A percentile compares a stretch with the other conserved stretches of the same genome.
These are phyloP conservation scores for Hyperoplus immaculatus DNA, from an alignment of 2,797 vertebrate species.

Conservation along the genomic window DNA sequence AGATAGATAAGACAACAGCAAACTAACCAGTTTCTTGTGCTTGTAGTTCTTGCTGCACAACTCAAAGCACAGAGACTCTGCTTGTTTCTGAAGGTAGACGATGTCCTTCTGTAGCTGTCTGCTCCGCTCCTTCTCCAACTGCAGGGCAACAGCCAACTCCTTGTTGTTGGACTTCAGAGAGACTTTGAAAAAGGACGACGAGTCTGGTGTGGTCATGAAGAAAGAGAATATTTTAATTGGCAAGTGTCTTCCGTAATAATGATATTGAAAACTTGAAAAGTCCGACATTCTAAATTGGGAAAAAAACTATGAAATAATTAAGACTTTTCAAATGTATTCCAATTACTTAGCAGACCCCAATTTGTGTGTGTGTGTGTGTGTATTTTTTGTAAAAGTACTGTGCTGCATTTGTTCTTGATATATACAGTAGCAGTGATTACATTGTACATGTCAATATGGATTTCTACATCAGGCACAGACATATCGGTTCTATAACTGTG, in stretches of 20 bases:
- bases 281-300: neutral
- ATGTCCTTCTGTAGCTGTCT: slow-evolving; percentile 73
- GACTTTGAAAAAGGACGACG: slow-evolving; percentile 86
- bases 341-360: too few species aligned
- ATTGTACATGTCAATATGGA: too few species aligned
- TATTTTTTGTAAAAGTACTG: too few species aligned
- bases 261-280: neutral
- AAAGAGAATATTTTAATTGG: neutral
- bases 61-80: slow-evolving; percentile 76
- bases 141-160: slow-evolving; percentile 81
- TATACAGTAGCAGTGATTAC: neutral
- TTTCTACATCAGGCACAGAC: neutral
- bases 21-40: slow-evolving; percentile 82
- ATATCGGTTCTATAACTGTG: neutral
- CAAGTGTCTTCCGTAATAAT: neutral
- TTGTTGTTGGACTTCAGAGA: slow-evolving; percentile 87
- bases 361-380: too few species aligned
- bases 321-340: too few species aligned
- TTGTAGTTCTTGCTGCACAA: slow-evolving; percentile 81
- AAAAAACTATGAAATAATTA: neutral
- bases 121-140: slow-evolving; percentile 76
- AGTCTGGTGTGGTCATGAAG: slow-evolving; percentile 69
- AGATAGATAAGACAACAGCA: neutral
- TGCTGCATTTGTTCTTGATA: neutral
- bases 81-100: slow-evolving; percentile 74